These are phyloP conservation scores for Mus spretus DNA, from an alignment of 2,797 vertebrate species.

Conservation along the genomic window DNA sequence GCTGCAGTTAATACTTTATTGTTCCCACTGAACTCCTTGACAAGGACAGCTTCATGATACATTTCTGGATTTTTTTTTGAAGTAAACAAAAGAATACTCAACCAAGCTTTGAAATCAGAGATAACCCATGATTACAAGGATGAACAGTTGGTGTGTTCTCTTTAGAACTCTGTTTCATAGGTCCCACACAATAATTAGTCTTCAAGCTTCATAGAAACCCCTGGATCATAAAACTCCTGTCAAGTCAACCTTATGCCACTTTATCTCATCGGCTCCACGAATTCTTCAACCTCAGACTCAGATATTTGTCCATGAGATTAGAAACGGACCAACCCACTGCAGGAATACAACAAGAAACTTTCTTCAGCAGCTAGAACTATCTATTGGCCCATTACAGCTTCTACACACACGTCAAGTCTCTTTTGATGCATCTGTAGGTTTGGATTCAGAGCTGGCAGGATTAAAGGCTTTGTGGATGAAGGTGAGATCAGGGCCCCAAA, in stretches of 20 bases:
- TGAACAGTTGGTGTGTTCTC: background rate
- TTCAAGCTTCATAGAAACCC: constrained; percentile 36
- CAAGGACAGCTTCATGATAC: background rate
- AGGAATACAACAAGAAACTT: constrained; percentile 28
- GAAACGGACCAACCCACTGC: background rate
- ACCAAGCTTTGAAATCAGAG: constrained; percentile 4
- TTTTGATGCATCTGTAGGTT: background rate
- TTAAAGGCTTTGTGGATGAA: constrained; percentile 52
- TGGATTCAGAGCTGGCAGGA: constrained; percentile 34
- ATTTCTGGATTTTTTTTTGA: background rate
- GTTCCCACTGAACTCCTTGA: constrained; percentile 11
- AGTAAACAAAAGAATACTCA: background rate
- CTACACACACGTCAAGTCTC: constrained; percentile 29
- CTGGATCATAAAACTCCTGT: constrained; percentile 5
- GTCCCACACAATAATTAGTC: constrained; percentile 56
- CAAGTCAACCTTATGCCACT: background rate
- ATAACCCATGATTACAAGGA: background rate
- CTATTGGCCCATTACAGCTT: constrained; percentile 4
- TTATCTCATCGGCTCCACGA: background rate
- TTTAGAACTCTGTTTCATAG: constrained; percentile 6
- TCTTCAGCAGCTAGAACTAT: constrained; percentile 10
- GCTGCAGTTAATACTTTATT: background rate
- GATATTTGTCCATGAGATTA: constrained; percentile 18
- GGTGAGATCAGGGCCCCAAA: constrained; percentile 5
- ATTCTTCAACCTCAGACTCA: constrained; percentile 26